phyloP scores from a whole-genome alignment of 2,113 vertebrate species.

The Eulemur macaco region DNA sequence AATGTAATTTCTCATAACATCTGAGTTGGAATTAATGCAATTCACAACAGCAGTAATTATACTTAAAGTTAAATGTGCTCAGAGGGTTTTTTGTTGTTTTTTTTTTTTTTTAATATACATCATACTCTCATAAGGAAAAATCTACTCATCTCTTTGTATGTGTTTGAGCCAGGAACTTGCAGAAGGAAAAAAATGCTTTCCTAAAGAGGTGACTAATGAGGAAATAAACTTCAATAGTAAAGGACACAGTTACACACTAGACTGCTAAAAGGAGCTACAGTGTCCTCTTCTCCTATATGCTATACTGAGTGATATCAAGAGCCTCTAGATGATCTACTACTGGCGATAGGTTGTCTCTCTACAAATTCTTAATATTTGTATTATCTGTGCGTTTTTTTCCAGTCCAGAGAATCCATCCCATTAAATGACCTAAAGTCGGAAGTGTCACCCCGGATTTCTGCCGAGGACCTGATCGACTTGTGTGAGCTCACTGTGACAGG shows the following conservation, averaged over 20 bases:
- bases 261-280: not conserved
- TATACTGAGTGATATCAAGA: not conserved
- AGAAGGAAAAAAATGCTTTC: not conserved
- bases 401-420: conserved; percentile 95
- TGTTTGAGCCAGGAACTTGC: not conserved
- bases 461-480: conserved; percentile 96
- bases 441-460: conserved; percentile 95
- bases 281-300: not conserved
- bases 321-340: not conserved
- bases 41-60: conserved; percentile 26
- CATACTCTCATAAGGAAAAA: not conserved
- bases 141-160: not conserved
- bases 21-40: conserved; percentile 2
- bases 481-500: conserved; percentile 90
- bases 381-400: conserved; percentile 63
- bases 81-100: not conserved
- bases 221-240: not conserved
- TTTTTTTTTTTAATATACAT: not conserved
- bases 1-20: not conserved
- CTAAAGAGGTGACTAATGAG: not conserved
- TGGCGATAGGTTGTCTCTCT: not conserved
- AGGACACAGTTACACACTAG: not conserved
- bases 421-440: conserved; percentile 96
- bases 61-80: not conserved
- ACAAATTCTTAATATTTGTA: not conserved